Percentiles rank a stretch among this genome's conserved stretches.
Evolutionary conservation across 2,113 vertebrate species (phyloP).

Genomic region (Chauna torquata): DNA sequence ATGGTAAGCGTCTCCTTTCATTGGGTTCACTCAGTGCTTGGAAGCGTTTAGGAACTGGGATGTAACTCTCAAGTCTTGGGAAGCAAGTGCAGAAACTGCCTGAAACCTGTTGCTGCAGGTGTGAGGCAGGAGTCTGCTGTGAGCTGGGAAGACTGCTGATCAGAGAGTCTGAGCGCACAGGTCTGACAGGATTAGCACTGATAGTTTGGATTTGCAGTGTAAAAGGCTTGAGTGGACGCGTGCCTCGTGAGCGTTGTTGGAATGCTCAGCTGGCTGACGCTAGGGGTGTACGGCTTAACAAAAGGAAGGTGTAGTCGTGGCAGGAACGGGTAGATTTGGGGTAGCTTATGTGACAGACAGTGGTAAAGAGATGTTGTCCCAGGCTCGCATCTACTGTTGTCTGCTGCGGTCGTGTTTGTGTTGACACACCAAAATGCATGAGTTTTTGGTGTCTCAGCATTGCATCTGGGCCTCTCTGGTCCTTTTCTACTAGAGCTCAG

Average conservation of each 20-base stretch:
- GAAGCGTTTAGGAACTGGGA: background rate
- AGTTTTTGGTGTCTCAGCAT: background rate
- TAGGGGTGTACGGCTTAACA: background rate
- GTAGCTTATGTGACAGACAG: background rate
- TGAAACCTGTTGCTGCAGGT: background rate
- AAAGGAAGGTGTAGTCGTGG: background rate
- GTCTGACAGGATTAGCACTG: background rate
- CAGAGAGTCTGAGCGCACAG: background rate
- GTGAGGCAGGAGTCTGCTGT: background rate
- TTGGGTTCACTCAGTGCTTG: background rate
- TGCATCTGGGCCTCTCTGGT: background rate
- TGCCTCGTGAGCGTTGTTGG: background rate
- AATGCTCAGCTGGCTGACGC: background rate
- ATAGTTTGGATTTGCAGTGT: background rate
- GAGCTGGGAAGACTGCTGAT: background rate
- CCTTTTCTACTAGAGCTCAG: background rate
- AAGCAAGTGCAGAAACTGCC: background rate
- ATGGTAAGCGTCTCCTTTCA: conserved; percentile 68
- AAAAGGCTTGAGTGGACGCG: background rate
- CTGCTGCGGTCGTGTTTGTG: background rate
- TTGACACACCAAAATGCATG: background rate
- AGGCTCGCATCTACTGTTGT: accelerated
- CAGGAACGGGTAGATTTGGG: background rate
- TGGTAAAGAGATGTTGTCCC: background rate
- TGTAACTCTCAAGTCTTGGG: background rate